Percentiles rank a stretch among this genome's conserved stretches.
Conservation (phyloP, 2,888 invertebrate species). For the Rhamphomyia laevipes region DNA sequence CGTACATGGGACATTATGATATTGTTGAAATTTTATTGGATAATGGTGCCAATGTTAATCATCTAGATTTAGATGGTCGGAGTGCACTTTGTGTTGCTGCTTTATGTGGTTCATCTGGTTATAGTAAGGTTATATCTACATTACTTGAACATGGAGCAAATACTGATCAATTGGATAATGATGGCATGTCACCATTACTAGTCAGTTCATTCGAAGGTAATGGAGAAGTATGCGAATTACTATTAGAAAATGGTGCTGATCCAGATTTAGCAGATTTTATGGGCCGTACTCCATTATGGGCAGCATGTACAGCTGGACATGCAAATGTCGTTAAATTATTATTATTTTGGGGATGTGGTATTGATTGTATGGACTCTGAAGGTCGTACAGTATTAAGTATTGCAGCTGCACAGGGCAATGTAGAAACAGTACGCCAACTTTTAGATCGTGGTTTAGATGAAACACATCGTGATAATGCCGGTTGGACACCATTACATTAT, state of each 20-base stretch:
- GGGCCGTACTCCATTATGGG: constrained; percentile 80
- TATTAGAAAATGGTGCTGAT: constrained; percentile 86
- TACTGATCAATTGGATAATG: constrained; percentile 72
- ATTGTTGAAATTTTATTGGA: constrained; percentile 74
- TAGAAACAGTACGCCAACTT: constrained; percentile 79
- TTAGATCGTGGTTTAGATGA: constrained; percentile 79
- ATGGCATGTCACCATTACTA: constrained; percentile 75
- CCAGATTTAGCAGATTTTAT: constrained; percentile 74
- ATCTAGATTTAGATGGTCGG: constrained; percentile 76
- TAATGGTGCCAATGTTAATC: constrained; percentile 71
- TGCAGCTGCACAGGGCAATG: constrained; percentile 74
- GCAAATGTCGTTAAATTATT: constrained; percentile 72
- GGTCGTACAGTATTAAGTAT: constrained; percentile 82
- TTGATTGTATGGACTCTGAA: constrained; percentile 88
- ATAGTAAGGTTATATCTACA: constrained; percentile 54
- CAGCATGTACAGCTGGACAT: constrained; percentile 87
- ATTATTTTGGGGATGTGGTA: constrained; percentile 91
- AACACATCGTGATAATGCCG: constrained; percentile 83
- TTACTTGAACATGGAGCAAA: constrained; percentile 72
- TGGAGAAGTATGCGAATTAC: constrained; percentile 79
- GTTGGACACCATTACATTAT: constrained; percentile 95
- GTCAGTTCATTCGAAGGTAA: constrained; percentile 90
- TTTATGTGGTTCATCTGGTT: constrained; percentile 67
- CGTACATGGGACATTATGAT: constrained; percentile 93
- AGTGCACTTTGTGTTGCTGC: constrained; percentile 83